Conservation (phyloP, 2,888 invertebrate genomes). For the Lasioglossum morio region DNA sequence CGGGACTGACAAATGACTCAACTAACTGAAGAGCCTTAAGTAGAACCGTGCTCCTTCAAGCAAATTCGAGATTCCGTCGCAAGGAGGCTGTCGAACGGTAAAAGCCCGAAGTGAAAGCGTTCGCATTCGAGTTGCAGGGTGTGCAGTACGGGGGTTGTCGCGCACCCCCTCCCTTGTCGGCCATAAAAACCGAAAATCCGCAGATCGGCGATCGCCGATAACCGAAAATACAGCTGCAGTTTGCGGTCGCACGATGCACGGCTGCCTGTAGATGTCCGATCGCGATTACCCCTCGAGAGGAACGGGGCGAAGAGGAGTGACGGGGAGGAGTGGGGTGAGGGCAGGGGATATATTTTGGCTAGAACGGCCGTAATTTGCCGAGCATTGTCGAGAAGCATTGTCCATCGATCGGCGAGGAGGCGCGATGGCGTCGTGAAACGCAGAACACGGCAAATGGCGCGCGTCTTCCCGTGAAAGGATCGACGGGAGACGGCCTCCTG, state of each 20-base stretch:
- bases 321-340: constrained; percentile 24
- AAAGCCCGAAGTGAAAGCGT: constrained; percentile 64
- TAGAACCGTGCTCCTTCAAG: not conserved
- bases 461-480: constrained; percentile 54
- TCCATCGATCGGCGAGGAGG: constrained; percentile 63
- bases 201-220: constrained; percentile 83
- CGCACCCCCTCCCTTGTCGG: constrained; percentile 38
- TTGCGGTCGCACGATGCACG: constrained; percentile 80
- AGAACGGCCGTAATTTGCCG: constrained; percentile 81
- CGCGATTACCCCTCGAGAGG: constrained; percentile 65
- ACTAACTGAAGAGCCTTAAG: not conserved
- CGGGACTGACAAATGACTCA: not conserved
- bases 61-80: not conserved
- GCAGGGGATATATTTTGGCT: constrained; percentile 80
- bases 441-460: constrained; percentile 25
- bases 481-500: constrained; percentile 39
- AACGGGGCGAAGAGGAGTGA: not conserved
- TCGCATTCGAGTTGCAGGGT: not conserved
- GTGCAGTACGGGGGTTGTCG: constrained; percentile 26
- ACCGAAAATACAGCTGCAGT: constrained; percentile 84
- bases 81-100: constrained; percentile 30
- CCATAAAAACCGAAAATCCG: constrained; percentile 79
- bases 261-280: constrained; percentile 72
- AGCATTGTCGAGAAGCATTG: constrained; percentile 78
- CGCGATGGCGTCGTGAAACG: constrained; percentile 54